Conservation (phyloP, 2,888 invertebrate genomes). For the Pollenia angustigena region DNA sequence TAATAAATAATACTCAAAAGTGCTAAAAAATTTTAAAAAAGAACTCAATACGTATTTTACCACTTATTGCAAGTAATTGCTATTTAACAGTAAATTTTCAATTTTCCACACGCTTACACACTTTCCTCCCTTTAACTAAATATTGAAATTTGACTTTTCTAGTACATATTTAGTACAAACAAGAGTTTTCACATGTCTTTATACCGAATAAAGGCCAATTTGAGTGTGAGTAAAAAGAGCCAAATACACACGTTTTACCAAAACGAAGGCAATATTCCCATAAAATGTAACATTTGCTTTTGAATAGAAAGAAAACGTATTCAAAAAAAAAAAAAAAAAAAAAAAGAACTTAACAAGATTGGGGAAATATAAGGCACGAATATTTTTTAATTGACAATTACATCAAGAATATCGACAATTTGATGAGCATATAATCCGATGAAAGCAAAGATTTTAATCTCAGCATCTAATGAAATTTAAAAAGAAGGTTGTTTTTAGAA, state of each 20-base stretch:
- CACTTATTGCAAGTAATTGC: too few relatives aligned
- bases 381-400: conserved; percentile 7
- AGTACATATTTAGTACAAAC: background rate
- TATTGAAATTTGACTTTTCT: too few relatives aligned
- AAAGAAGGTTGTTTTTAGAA: too few relatives aligned
- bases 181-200: background rate
- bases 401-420: background rate
- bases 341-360: background rate
- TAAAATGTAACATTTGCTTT: background rate
- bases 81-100: too few relatives aligned
- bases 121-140: background rate
- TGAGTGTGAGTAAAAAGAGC: conserved; percentile 12
- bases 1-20: too few relatives aligned
- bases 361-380: background rate
- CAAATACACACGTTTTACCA: background rate
- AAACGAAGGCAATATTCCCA: background rate
- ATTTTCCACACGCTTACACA: too few relatives aligned
- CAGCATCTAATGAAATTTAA: background rate
- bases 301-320: conserved; percentile 14
- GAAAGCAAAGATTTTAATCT: conserved; percentile 8
- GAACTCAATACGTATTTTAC: too few relatives aligned
- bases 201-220: conserved; percentile 1
- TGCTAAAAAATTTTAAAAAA: too few relatives aligned
- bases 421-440: conserved; percentile 18
- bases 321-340: conserved; percentile 27